These are phyloP conservation scores for Corythucha ciliata DNA, from an alignment of 2,888 invertebrate genomes.

Conservation along the genomic window DNA sequence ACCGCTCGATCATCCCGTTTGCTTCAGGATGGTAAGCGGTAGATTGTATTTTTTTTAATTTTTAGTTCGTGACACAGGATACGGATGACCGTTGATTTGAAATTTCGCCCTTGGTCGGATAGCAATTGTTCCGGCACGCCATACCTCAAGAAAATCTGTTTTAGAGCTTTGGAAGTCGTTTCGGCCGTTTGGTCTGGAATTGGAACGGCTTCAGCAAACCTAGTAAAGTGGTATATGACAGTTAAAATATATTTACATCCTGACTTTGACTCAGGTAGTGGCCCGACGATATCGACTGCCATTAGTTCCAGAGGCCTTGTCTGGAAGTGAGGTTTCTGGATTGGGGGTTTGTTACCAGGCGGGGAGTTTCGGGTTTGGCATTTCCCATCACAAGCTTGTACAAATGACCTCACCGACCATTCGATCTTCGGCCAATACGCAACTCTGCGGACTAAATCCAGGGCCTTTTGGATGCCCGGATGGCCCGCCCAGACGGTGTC, in stretches of 20 bases:
- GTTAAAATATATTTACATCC: slow-evolving; percentile 39
- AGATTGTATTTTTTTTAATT: no score
- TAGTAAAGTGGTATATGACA: slow-evolving; percentile 34
- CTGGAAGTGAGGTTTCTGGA: no score
- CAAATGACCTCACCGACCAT: slow-evolving; percentile 37
- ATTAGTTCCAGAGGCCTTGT: no score
- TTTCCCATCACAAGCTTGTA: slow-evolving; percentile 36
- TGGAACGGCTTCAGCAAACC: slow-evolving; percentile 36
- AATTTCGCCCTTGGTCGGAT: no score
- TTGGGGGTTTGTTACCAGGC: slow-evolving; percentile 35
- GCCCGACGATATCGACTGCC: slow-evolving; percentile 38
- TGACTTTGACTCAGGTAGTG: slow-evolving; percentile 35
- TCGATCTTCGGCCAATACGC: slow-evolving; percentile 39
- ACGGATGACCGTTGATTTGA: no score
- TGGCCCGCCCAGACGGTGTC: slow-evolving; percentile 34
- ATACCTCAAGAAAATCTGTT: no score
- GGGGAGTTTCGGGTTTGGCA: slow-evolving; percentile 38
- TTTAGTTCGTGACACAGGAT: no score
- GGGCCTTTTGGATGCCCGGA: slow-evolving; percentile 35
- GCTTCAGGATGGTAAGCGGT: no score
- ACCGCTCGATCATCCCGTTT: no score
- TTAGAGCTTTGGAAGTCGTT: slow-evolving; percentile 39
- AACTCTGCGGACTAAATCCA: slow-evolving; percentile 31
- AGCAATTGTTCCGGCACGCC: no score
- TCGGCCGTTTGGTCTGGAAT: slow-evolving; percentile 40